Evolutionary conservation across 2,888 invertebrate species (phyloP), one percentile per base, ranked within the genome.

Genomic region (Ichneumoninae sp.): DNA sequence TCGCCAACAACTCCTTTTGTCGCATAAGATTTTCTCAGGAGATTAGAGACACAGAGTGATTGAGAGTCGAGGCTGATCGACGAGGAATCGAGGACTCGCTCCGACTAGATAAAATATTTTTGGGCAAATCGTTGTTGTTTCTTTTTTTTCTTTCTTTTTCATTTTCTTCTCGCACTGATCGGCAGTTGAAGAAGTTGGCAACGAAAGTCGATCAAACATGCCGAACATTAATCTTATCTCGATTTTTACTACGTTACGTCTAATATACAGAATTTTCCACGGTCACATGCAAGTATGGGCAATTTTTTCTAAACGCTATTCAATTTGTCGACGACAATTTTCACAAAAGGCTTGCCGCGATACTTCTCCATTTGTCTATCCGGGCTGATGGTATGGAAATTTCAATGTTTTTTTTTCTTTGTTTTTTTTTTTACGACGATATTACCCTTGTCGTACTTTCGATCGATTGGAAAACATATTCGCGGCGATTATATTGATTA

Each of bases 71-170:
- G 78, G 50, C 68, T 75, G 65, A 65, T 81, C 60, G 72, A 77
- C 71, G 22, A 52, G 65, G 22, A 44, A 77, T 69, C 77, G 80
- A 74, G 72, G 75, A 66, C 81, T 78, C 84, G 70, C 78, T 79
- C 65, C 81, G 84, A 84, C 84, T 84, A 84, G 84, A 84, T 84
- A 71, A 75, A 74, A 47, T 83, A 65, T 79, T 54, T 36, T 62
- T 50, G 57, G 30, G 40, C 16, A n/a, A 57, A 13, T 26, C n/a
- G 65, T 65, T 62, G 16, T 81, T 57, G 69, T 33, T 65, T 69
- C 40, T 33, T 22, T 52, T 44, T 26, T 36, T 71, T 79, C 44
- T 71, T 66, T 65, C 19, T 76, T 50, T 33, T 22, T 52, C 40
- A 36, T 36, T 71, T 79, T 50, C 75, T 66, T 65, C 19, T 76